These are phyloP conservation scores for Leucopternis melanops DNA, from an alignment of 2,113 vertebrate genomes.

Conservation along the genomic window DNA sequence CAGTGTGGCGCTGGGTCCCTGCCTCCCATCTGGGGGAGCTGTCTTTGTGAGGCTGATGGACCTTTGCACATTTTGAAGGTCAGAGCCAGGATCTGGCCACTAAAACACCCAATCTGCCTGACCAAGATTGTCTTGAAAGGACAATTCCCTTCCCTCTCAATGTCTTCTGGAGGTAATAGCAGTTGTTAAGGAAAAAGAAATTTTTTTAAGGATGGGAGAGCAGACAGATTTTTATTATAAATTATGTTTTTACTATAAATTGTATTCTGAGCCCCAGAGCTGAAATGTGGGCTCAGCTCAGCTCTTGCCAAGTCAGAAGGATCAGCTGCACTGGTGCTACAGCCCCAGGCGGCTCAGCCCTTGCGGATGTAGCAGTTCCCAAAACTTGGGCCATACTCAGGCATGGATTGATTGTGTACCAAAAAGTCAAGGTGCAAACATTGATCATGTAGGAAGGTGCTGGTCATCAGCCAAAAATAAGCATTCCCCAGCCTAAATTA, in stretches of 20 bases:
- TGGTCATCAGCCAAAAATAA: neutral
- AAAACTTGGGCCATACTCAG: neutral
- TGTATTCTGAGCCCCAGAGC: neutral
- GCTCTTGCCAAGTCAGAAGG: neutral
- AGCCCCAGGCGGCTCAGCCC: neutral
- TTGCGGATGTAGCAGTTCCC: neutral
- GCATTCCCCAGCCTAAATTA: neutral
- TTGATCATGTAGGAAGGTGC: neutral
- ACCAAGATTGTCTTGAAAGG: neutral
- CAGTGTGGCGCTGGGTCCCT: neutral
- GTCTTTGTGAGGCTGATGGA: neutral
- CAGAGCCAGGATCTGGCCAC: neutral
- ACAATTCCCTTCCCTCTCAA: neutral
- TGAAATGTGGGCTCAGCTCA: neutral
- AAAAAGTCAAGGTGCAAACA: neutral
- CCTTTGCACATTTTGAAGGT: neutral
- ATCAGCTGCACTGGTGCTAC: accelerated
- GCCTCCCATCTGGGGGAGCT: accelerated
- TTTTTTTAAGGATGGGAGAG: accelerated
- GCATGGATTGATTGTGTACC: neutral
- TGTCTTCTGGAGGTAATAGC: neutral
- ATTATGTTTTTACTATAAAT: neutral
- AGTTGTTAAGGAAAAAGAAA: neutral
- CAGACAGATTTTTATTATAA: neutral
- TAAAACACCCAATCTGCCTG: neutral